These are phyloP conservation scores for Agriopis marginaria DNA, from an alignment of 2,888 invertebrate species.

Conservation along the genomic window DNA sequence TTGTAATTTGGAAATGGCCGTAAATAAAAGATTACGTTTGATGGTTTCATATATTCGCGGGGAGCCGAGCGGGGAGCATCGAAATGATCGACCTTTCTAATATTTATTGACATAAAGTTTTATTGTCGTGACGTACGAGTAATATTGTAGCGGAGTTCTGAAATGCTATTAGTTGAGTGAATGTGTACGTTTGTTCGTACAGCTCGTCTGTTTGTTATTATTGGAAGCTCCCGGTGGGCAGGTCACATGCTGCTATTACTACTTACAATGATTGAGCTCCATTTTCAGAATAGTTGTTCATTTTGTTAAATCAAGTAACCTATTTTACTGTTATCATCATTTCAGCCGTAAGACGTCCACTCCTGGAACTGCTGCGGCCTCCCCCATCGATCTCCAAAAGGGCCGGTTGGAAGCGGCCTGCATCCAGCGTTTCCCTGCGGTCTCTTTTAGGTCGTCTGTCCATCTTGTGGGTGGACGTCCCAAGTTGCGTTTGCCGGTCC, in stretches of 20 bases:
- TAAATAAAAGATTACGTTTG: background rate
- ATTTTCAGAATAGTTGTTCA: too few species aligned
- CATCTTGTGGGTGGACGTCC: too few species aligned
- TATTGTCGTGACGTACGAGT: background rate
- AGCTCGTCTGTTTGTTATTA: background rate
- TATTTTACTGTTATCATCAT: too few species aligned
- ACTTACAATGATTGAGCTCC: background rate
- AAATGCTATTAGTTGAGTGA: background rate
- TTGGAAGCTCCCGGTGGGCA: background rate
- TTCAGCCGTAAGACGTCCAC: too few species aligned
- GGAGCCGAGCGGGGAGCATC: background rate
- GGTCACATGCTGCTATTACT: background rate
- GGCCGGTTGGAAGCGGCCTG: too few species aligned
- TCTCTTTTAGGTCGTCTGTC: too few species aligned
- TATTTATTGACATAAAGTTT: constrained; percentile 3
- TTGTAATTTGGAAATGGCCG: constrained; percentile 6
- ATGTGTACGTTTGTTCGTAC: background rate
- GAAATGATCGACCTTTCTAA: background rate
- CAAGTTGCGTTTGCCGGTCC: too few species aligned
- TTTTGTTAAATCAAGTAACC: too few species aligned
- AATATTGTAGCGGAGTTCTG: background rate
- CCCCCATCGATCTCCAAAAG: too few species aligned
- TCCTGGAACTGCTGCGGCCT: too few species aligned
- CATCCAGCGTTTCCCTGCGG: too few species aligned
- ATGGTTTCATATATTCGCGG: background rate